Percentiles rank a stretch among this genome's conserved stretches.
Evolutionary conservation across 2,797 vertebrate species (phyloP).

Genomic region (Coregonus sp.): DNA sequence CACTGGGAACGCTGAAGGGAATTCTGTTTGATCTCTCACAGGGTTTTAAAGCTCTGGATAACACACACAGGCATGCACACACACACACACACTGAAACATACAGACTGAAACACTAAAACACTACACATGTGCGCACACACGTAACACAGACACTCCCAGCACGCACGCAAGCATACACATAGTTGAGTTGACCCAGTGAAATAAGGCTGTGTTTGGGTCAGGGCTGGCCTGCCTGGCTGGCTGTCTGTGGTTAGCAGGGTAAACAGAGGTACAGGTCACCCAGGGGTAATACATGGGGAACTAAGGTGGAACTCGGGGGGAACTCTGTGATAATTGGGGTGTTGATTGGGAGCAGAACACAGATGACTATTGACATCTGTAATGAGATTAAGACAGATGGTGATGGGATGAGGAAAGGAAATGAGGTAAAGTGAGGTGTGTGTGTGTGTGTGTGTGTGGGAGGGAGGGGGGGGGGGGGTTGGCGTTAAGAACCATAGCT

Average conservation of each 20-base stretch:
- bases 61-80: slow-evolving; percentile 3
- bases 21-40: slow-evolving; percentile 58
- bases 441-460: background rate
- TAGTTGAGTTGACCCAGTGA: background rate
- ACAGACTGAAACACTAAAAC: slow-evolving; percentile 17
- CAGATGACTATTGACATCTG: slow-evolving; percentile 69
- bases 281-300: slow-evolving; percentile 54
- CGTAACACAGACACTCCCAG: slow-evolving; percentile 15
- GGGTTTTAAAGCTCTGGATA: slow-evolving; percentile 38
- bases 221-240: slow-evolving; percentile 15
- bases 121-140: slow-evolving; percentile 3
- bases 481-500: background rate
- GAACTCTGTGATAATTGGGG: slow-evolving; percentile 57
- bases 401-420: slow-evolving; percentile 14
- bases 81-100: slow-evolving; percentile 9
- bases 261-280: slow-evolving; percentile 66
- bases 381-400: slow-evolving; percentile 73
- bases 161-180: background rate
- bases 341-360: slow-evolving; percentile 63
- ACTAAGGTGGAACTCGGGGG: background rate
- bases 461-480: background rate
- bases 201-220: slow-evolving; percentile 55
- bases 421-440: background rate
- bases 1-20: slow-evolving; percentile 37
- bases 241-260: slow-evolving; percentile 60